Evolutionary conservation across 2,888 invertebrate species (phyloP), one percentile per base, ranked within the genome.

Genomic region (Agrochola circellaris): DNA sequence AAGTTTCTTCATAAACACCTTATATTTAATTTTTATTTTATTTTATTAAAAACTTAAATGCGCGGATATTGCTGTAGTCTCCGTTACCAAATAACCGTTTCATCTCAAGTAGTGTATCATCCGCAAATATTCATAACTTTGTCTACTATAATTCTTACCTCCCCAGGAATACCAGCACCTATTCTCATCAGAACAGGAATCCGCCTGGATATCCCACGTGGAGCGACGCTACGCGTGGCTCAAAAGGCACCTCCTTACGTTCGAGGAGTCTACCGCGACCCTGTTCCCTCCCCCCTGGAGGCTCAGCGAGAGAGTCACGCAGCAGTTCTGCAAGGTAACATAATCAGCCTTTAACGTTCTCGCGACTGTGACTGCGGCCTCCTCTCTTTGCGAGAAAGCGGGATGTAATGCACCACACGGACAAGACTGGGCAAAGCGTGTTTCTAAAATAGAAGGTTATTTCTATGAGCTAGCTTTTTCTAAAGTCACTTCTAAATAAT

Each of bases 151-250:
- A 51, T 11, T 26, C 17, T 13, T 38, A 38, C 66, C 11, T 64
- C 6, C 0, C n/a, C 98, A 99, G 94, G 99, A 99, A 93, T 99
- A 99, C 94, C 97, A 97, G 73, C 99, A 99, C 90, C 97, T 99
- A 76, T 99, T 99, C 96, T 98, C 99, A 72, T 98, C 99, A 89
- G 99, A 99, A 90, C 99, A 99, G 94, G 99, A 99, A 93, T 98
- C 98, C 67, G 99, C 99, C 2, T 99, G 99, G 99, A 94, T 99
- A 80, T 98, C 99, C 91, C 99, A 99, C 95, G 98, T 99, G 73
- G 99, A 99, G 92, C 98, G 98, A 77, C 97, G 99, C 70, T 99
- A 98, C 95, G 98, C 99, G 8, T 99, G 99, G 99, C 98, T 99
- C 67, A 99, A 99, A 93, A 97, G 98, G 23, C 99, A 99, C 93